Conservation (phyloP, 2,113 vertebrate species). For the Gasterosteus aculeatus region DNA sequence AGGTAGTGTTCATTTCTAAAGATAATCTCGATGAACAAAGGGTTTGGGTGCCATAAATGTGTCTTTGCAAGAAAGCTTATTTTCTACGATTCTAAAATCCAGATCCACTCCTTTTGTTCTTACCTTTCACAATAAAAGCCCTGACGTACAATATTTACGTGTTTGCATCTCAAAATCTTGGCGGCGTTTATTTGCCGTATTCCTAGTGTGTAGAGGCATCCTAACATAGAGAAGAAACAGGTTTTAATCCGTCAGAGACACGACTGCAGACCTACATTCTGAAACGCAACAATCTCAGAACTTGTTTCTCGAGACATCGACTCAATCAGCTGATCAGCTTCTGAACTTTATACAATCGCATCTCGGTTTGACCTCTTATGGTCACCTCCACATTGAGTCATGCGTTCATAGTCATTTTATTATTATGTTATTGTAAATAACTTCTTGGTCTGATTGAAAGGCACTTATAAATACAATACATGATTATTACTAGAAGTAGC, state of each 20-base stretch:
- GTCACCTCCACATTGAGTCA: background rate
- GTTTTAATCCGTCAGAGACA: constrained; percentile 17
- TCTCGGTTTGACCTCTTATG: no score
- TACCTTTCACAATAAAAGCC: constrained; percentile 1
- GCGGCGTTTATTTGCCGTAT: background rate
- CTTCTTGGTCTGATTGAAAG: no score
- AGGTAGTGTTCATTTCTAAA: background rate
- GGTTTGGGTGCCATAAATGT: no score
- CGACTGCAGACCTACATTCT: constrained; percentile 14
- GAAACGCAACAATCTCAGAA: background rate
- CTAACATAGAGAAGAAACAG: background rate
- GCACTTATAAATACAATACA: no score
- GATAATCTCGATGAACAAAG: background rate
- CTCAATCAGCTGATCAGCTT: no score
- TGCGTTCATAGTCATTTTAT: background rate
- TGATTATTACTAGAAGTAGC: background rate
- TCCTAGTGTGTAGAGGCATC: background rate
- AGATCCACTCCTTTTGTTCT: background rate
- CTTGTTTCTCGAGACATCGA: no score
- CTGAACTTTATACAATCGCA: no score
- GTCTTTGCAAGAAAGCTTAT: background rate
- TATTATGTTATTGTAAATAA: no score
- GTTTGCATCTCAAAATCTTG: background rate
- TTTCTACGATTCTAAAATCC: background rate
- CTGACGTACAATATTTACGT: background rate